Base-by-base conservation (phyloP, 2,888 invertebrate genomes). In the Andrena minutula region DNA sequence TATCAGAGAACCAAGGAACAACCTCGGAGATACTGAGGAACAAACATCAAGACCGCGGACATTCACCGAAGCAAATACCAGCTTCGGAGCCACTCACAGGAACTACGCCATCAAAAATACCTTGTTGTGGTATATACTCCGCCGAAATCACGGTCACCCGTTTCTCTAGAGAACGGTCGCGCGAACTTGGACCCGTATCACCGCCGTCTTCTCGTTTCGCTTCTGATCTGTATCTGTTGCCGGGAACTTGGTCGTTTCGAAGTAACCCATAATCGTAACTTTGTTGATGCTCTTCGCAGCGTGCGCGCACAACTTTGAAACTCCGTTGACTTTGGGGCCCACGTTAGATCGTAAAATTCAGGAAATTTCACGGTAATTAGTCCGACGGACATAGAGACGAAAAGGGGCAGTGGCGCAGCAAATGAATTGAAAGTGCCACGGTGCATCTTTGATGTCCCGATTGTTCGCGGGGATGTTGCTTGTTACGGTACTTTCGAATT, bases 351-450 rank as follows among this genome's bases (percentile, higher is more conserved):
- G n/a, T 35, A 77, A 49, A 79, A 86, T 68, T 41, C 64, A 71
- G 68, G 78, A 77, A 83, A 86, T 84, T 84, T 86, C 68, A 72
- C 71, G 75, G 63, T 74, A 83, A 84, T 83, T 82, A 85, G 70
- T 65, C n/a, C 16, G 63, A 65, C 16, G 23, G 83, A 30, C 76
- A 12, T 32, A 20, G 10, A n/a, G 28, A 58, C 47, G 28, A n/a
- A 68, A 66, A 66, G 68, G 63, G 66, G 35, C 56, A 71, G 65
- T 53, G 26, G 60, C 8, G 20, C 26, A 68, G 56, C 72, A 65
- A 76, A 73, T 65, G 75, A 76, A 60, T 68, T 61, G 35, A 32
- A 35, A 70, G 60, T 60, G 68, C 72, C 23, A 23, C 30, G 35
- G 10, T 69, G 26, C 30, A 58, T 28, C 26, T 58, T 63, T 53